A percentile compares a stretch with the other conserved stretches of the same genome.
Evolutionary conservation across 1,140 invertebrate genomes (phyloP).

Genomic region (Tetranychus urticae): DNA sequence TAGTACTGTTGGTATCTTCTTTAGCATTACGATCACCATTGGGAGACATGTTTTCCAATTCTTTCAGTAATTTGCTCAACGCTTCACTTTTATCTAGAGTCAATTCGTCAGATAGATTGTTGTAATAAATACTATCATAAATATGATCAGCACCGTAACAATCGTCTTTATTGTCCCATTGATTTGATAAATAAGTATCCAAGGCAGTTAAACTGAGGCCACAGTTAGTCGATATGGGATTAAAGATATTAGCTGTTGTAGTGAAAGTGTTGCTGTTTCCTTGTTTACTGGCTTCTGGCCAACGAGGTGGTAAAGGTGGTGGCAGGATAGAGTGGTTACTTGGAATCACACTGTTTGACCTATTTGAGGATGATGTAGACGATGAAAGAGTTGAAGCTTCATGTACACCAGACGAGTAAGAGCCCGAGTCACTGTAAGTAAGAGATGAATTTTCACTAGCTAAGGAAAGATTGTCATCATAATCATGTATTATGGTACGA

Average conservation of each 20-base stretch:
- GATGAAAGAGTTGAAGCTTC: background rate
- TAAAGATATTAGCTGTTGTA: background rate
- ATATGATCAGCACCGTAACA: background rate
- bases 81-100: background rate
- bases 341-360: no score
- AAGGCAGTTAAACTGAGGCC: background rate
- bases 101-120: background rate
- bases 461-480: background rate
- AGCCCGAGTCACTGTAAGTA: background rate
- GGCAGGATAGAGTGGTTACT: background rate
- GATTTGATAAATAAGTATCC: background rate
- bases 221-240: background rate
- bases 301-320: background rate
- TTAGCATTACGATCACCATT: background rate
- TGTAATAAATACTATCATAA: background rate
- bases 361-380: no score
- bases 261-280: background rate
- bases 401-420: background rate
- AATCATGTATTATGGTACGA: no score
- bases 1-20: background rate
- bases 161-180: background rate
- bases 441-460: background rate
- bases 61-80: background rate
- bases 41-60: background rate
- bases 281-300: background rate